These are phyloP conservation scores for Clostera curtula DNA, from an alignment of 2,888 invertebrate species.

Conservation along the genomic window DNA sequence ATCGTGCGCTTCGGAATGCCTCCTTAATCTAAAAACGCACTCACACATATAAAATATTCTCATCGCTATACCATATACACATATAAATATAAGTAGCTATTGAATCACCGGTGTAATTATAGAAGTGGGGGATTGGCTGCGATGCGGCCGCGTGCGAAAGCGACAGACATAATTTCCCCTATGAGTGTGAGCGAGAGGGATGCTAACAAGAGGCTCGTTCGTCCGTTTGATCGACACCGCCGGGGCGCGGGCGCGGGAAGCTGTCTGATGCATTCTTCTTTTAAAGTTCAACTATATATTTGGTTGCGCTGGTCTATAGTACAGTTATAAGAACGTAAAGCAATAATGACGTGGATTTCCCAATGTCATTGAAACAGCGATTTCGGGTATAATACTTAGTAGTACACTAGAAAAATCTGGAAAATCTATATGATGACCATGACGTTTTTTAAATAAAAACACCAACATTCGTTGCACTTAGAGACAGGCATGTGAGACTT, in stretches of 20 bases:
- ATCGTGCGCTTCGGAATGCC: constrained; percentile 43
- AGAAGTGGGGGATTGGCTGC: constrained; percentile 75
- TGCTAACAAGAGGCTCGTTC: constrained; percentile 73
- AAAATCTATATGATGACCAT: no score
- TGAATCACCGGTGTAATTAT: constrained; percentile 75
- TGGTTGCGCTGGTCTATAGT: constrained; percentile 44
- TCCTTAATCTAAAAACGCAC: constrained; percentile 58
- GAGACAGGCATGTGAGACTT: no score
- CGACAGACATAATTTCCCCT: constrained; percentile 37
- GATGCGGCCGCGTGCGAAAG: constrained; percentile 56
- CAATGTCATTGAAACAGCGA: no score
- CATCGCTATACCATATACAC: constrained; percentile 63
- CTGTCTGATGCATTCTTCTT: constrained; percentile 71
- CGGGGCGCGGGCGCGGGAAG: constrained; percentile 66
- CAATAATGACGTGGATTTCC: constrained; percentile 22
- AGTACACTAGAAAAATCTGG: no score
- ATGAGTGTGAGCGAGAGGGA: constrained; percentile 48
- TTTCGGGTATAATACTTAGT: no score
- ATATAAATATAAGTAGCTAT: constrained; percentile 71
- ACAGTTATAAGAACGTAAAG: constrained; percentile 51
- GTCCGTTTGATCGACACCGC: constrained; percentile 74
- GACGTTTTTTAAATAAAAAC: no score
- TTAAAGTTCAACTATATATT: constrained; percentile 73
- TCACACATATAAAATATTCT: constrained; percentile 63
- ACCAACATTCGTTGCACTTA: no score